Conservation (phyloP, 2,113 vertebrate species). For the Brachyhypopomus gauderio region DNA sequence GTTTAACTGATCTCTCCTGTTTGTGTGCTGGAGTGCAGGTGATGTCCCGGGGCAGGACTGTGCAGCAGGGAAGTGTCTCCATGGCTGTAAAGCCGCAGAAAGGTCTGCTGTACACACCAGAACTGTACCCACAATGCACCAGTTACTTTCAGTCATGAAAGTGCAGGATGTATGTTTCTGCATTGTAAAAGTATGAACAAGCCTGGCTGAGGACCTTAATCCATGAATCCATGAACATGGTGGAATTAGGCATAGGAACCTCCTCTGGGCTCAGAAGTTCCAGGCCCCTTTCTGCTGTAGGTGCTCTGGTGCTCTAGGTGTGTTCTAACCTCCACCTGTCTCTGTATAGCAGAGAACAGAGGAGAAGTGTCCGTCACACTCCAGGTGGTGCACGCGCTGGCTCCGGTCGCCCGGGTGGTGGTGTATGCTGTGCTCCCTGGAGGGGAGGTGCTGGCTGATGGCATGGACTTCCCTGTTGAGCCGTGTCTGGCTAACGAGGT, state of each 20-base stretch:
- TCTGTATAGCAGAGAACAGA: slow-evolving; percentile 59
- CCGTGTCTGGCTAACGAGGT: slow-evolving; percentile 87
- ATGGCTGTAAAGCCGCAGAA: neutral
- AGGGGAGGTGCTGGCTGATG: slow-evolving; percentile 82
- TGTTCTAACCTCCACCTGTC: neutral
- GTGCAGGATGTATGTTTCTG: neutral
- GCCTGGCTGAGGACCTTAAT: no score
- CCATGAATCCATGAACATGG: no score
- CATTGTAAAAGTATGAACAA: no score
- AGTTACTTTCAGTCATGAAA: no score
- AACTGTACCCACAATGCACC: neutral
- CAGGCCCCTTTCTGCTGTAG: neutral
- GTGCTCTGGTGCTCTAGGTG: neutral
- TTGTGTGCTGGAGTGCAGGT: slow-evolving; percentile 59
- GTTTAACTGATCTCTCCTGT: neutral
- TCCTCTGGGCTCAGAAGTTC: no score
- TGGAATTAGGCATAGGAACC: no score
- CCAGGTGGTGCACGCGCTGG: slow-evolving; percentile 62
- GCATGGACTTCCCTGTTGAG: slow-evolving; percentile 71
- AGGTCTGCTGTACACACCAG: slow-evolving; percentile 56
- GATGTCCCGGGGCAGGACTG: slow-evolving; percentile 67
- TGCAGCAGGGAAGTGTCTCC: slow-evolving; percentile 56
- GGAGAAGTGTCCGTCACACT: slow-evolving; percentile 72
- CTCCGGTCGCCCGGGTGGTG: slow-evolving; percentile 80
- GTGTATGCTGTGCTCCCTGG: slow-evolving; percentile 77